Evolutionary conservation across 2,113 vertebrate genomes (phyloP), one percentile per base, ranked within the genome.

Genomic region (Vanacampus margaritifer): DNA sequence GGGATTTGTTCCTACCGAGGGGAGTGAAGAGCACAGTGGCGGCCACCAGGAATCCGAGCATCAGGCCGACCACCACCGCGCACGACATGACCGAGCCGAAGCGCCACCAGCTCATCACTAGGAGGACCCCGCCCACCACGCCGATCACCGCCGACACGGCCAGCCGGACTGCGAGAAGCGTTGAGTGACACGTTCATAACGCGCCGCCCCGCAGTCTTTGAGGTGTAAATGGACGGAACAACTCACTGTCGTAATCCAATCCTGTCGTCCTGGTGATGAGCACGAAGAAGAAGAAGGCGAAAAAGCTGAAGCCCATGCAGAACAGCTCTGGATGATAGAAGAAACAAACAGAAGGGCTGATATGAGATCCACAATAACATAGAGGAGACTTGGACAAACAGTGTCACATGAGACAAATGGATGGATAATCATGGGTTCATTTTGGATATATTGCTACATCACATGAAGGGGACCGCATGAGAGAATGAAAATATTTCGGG

Each of bases 101-200:
- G 36, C 94, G 88, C 96, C 96, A 99, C 97, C 96, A 99, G n/a
- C 81, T 86, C 68, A 91, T 92, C 45, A 94, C 91, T 86, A 99
- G 71, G 72, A 93, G 21, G 51, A 95, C 78, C 0, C 96, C 97
- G 12, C 95, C 93, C 2, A 89, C 3, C 11, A 92, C 69, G 16
- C 96, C 97, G 1, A 90, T 78, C 14, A 93, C n/a, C 0, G 92
- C 90, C 0, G 95, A 92, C 86, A 98, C 65, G 12, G 81, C 74
- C 73, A 99, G 89, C 5, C 92, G 86, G 26, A 90, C 97, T 99
- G 89, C 19, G 64, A 69, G 16, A 57, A 53, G 9, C 50, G 4
- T 12, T 17, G 16, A 53, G 8, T 10, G 0, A 23, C 5, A 53
- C 14, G 19, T 13, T 35, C 0, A 13, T 13, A 7, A 37, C 21